These are phyloP conservation scores for Meriones psammophilus DNA, from an alignment of 2,797 vertebrate species.

Conservation along the genomic window DNA sequence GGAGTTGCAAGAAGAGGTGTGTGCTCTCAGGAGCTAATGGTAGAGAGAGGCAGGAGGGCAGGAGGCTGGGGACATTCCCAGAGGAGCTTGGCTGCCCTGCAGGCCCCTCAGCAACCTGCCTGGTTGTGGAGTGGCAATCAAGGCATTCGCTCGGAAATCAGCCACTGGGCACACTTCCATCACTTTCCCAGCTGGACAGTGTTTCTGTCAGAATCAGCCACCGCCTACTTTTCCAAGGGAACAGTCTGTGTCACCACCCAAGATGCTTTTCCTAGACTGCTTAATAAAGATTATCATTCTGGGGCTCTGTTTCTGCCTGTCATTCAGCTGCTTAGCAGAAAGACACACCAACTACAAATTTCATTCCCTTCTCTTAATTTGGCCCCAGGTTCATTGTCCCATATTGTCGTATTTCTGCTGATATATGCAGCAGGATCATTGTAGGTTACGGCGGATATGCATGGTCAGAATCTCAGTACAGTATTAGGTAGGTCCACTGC, in stretches of 20 bases:
- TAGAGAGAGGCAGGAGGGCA: neutral
- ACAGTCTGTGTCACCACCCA: neutral
- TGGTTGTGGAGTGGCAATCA: neutral
- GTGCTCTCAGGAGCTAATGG: neutral
- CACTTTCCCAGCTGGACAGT: neutral
- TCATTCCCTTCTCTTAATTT: conserved; percentile 25
- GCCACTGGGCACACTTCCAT: neutral
- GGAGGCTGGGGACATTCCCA: neutral
- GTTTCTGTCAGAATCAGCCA: conserved; percentile 16
- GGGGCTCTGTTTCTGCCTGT: neutral
- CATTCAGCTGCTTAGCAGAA: neutral
- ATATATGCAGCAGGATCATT: conserved; percentile 19
- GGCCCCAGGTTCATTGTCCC: neutral
- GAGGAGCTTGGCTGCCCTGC: neutral
- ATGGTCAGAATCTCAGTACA: neutral
- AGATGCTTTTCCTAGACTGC: neutral
- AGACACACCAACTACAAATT: conserved; percentile 6
- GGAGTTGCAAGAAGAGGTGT: neutral
- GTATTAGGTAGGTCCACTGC: neutral
- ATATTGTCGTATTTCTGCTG: neutral
- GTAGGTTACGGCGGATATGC: neutral
- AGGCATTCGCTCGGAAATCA: neutral
- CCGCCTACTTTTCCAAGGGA: conserved; percentile 43
- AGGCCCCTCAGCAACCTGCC: neutral
- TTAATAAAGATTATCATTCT: neutral